Evolutionary conservation across 2,888 invertebrate species (phyloP), one percentile per base, ranked within the genome.

Genomic region (Plemyria rubiginata): DNA sequence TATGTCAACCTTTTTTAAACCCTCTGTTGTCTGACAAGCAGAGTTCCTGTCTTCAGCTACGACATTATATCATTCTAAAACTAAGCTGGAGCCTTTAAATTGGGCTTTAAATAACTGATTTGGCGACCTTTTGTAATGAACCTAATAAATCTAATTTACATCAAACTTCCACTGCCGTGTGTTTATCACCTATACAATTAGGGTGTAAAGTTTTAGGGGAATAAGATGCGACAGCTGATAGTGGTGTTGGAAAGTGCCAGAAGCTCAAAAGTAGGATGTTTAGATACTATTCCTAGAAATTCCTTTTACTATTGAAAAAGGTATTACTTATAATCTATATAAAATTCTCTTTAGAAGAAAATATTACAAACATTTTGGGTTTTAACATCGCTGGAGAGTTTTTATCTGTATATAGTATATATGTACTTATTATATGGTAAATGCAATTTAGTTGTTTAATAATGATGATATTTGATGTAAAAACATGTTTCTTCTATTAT

Each of bases 1-100:
- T 65, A 75, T 77, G 70, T 77, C 88, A 88, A 81, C 77, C 58
- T 46, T 53, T 46, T 59, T 52, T 50, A 36, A 54, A 74, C 89
- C 92, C 91, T 92, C 91, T 70, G 79, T 81, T 90, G 85, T 92
- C 92, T 89, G 91, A 90, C 79, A 87, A 81, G 92, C 92, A 92
- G 91, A 78, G 84, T 74, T 83, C 91, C 88, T 85, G 81, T 91
- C 90, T 78, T 92, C 92, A 90, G 91, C 90, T 89, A 84, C 89
- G 88, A 86, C 82, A 41, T 40, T 54, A 51, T 52, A 13, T 29
- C 13, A 12, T 29, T 13, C n/a, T 41, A 38, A 54, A 54, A 45
- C 46, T 16, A 7, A 7, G 16, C 32, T 32, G 9, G 32, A 32
- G 45, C 12, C 2, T 13, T 45, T 32, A 9, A 29, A 13, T 29